Percentiles rank a stretch among this genome's conserved stretches.
Evolutionary conservation across 2,797 vertebrate species (phyloP).

Genomic region (Eptatretus atami): DNA sequence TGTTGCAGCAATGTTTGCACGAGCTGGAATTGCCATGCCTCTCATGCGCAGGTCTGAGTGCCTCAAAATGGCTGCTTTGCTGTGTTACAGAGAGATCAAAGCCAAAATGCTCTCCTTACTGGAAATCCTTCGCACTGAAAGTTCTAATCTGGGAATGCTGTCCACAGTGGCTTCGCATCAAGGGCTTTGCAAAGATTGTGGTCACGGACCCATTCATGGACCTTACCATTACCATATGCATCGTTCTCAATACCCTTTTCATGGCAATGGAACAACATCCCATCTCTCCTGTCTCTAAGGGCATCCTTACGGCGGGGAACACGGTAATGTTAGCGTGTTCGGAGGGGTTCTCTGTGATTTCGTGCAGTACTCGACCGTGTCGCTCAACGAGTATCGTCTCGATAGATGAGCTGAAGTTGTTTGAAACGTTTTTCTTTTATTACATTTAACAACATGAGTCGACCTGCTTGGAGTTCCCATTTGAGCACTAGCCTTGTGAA

Average conservation of each 20-base stretch:
- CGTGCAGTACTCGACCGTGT: no score
- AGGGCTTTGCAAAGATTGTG: slow-evolving; percentile 57
- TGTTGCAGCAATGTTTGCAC: no score
- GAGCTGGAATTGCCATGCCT: no score
- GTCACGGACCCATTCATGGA: slow-evolving; percentile 98
- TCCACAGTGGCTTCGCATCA: slow-evolving; percentile 58
- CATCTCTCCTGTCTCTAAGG: slow-evolving; percentile 38
- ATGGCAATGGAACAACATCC: slow-evolving; percentile 99
- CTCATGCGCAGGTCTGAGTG: no score
- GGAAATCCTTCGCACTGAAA: slow-evolving; percentile 69
- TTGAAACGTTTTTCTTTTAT: no score
- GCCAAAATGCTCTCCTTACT: slow-evolving; percentile 74
- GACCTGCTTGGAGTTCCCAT: no score
- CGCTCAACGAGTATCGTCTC: no score
- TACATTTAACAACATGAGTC: no score
- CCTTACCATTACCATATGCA: slow-evolving; percentile 90
- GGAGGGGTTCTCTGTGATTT: not conserved
- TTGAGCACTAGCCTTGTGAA: no score
- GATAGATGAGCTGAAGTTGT: no score
- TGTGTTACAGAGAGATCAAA: slow-evolving; percentile 20
- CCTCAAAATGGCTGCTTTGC: no score
- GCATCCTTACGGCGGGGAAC: slow-evolving; percentile 44
- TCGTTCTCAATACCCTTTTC: slow-evolving; percentile 82
- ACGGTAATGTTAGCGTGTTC: slow-evolving; percentile 36
- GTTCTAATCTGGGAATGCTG: slow-evolving; percentile 93